A percentile compares a stretch with the other conserved stretches of the same genome.
These are phyloP conservation scores for Botia almorhae DNA, from an alignment of 2,797 vertebrate species.

Conservation along the genomic window DNA sequence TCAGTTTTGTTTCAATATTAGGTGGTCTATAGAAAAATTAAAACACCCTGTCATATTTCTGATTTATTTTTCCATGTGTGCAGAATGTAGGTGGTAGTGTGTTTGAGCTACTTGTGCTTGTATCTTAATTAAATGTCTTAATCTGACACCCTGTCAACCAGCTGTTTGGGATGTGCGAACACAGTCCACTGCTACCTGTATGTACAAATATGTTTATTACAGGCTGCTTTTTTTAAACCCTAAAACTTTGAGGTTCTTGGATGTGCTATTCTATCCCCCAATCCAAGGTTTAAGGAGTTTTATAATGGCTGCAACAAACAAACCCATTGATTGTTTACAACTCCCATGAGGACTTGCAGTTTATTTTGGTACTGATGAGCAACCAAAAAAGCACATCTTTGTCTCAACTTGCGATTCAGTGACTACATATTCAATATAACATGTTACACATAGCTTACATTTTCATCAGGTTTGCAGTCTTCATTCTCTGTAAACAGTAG, in stretches of 20 bases:
- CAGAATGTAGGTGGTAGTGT: slow-evolving; percentile 2
- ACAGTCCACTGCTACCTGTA: neutral
- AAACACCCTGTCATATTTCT: neutral
- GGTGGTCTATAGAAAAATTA: neutral
- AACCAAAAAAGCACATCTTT: neutral
- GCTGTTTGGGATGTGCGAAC: slow-evolving; percentile 7
- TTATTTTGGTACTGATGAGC: neutral
- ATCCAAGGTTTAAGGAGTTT: neutral
- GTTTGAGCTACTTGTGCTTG: slow-evolving; percentile 4
- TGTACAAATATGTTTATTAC: neutral
- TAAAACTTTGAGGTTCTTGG: neutral
- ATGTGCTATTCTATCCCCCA: neutral
- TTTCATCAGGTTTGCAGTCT: slow-evolving; percentile 83
- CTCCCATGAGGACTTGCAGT: neutral
- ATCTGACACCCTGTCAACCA: slow-evolving; percentile 27
- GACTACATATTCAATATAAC: neutral
- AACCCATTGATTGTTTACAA: neutral
- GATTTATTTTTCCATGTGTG: neutral
- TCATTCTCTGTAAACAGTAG: slow-evolving; percentile 85
- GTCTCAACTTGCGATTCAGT: neutral
- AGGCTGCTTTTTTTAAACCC: neutral
- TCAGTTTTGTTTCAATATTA: neutral
- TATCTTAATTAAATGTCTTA: slow-evolving; percentile 3
- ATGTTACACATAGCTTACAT: slow-evolving; percentile 86
- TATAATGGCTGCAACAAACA: neutral